Evolutionary conservation across 2,888 invertebrate genomes (phyloP), one percentile per base, ranked within the genome.

Genomic region (Rambutsinella grinnellia): DNA sequence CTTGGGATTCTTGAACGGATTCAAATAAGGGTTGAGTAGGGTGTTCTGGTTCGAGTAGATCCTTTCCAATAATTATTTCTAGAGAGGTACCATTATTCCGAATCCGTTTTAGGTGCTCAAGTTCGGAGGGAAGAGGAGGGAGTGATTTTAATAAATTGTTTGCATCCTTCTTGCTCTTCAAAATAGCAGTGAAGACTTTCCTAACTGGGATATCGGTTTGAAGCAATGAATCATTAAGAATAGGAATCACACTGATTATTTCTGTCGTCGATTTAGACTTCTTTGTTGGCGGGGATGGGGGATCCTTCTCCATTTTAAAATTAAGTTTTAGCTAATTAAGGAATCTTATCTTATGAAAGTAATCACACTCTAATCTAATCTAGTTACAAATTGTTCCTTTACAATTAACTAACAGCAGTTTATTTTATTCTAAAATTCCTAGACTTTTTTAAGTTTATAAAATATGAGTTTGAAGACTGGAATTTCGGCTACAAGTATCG

Each of bases 1-100:
- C 92, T 65, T 81, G 53, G 0, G 58, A 51, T 17, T 72, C 24
- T 54, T 27, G 24, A 8, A 81, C 26, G 0, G 79, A 80, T 2
- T 54, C 51, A 19, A 71, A 19, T 47, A 72, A 70, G 3, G 56
- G 21, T 17, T 28, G 23, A 23, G 76, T 23, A 6, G 47, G 46
- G 62, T 67, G 49, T 10, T 56, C 68, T 19, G 44, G 19, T 3
- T 27, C 3, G 0, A 54, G 28, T 6, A 28, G 17, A 10, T 62
- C 27, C 13, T 24, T n/a, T 8, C 47, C 58, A 47, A 82, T 60
- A 19, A 81, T 70, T 44, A 82, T 77, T 74, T 80, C 79, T 10
- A 82, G 71, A 10, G 63, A 2, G 2, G 77, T 79, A 46, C 75
- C 60, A 5, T 57, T 65, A 27, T 66, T 61, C 27, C 81, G 70